Evolutionary conservation across 2,113 vertebrate species (phyloP).

Genomic region (Etheostoma spectabile): DNA sequence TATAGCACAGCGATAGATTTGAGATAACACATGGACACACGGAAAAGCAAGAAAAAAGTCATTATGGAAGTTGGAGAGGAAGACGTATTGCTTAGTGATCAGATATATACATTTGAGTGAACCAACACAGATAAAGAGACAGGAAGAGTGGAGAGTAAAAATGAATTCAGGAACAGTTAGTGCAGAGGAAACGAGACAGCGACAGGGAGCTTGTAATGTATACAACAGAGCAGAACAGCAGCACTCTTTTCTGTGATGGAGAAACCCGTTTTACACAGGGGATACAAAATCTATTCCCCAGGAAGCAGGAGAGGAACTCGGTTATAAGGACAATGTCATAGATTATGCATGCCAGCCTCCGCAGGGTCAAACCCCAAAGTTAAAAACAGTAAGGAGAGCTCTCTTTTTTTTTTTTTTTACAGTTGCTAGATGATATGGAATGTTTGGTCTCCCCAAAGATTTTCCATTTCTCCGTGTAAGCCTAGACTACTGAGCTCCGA

Average conservation of each 20-base stretch:
- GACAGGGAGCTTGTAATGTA: constrained; percentile 43
- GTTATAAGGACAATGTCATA: constrained; percentile 73
- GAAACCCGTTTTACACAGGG: constrained; percentile 54
- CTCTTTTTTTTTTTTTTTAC: constrained; percentile 7
- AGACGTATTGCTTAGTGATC: background rate
- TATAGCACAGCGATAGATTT: background rate
- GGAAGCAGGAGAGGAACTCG: constrained; percentile 58
- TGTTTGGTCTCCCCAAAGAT: constrained; percentile 43
- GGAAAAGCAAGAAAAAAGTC: constrained; percentile 11
- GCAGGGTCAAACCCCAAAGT: constrained; percentile 71
- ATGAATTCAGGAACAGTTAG: constrained; percentile 33
- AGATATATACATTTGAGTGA: constrained; percentile 28
- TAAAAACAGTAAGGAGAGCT: constrained; percentile 60
- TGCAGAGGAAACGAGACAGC: constrained; percentile 22
- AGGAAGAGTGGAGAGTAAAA: background rate
- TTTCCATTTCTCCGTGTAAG: constrained; percentile 39
- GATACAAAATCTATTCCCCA: constrained; percentile 65
- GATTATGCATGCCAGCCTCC: constrained; percentile 71
- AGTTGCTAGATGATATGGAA: constrained; percentile 24
- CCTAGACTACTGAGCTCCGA: constrained; percentile 30
- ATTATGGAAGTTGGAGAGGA: background rate
- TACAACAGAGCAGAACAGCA: constrained; percentile 55
- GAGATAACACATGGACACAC: constrained; percentile 6
- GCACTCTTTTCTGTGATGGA: constrained; percentile 55
- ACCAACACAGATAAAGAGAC: background rate